A percentile compares a stretch with the other conserved stretches of the same genome.
These are phyloP conservation scores for Eupithecia exiguata DNA, from an alignment of 2,888 invertebrate species.

Conservation along the genomic window DNA sequence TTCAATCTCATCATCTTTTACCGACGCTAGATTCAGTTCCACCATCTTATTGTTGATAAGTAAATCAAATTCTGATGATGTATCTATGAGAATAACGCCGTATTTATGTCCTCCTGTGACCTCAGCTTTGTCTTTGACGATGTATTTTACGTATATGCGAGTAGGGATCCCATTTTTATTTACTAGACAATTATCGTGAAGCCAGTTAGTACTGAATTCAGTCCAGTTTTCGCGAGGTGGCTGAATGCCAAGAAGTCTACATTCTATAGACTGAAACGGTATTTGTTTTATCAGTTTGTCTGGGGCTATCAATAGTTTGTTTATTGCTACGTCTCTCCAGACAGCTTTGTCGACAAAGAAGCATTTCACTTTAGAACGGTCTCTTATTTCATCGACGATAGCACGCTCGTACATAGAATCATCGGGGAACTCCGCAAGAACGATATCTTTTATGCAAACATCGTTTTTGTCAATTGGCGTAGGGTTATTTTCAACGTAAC, in stretches of 20 bases:
- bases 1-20: constrained; percentile 56
- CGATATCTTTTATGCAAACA: constrained; percentile 66
- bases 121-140: constrained; percentile 64
- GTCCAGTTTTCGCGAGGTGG: constrained; percentile 79
- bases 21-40: constrained; percentile 76
- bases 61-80: constrained; percentile 64
- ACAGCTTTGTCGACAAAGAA: constrained; percentile 87
- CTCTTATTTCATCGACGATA: constrained; percentile 65
- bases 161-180: constrained; percentile 66
- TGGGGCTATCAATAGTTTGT: constrained; percentile 76
- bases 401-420: constrained; percentile 75
- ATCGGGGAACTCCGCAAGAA: constrained; percentile 78
- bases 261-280: constrained; percentile 87
- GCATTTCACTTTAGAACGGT: constrained; percentile 73
- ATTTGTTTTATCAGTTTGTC: constrained; percentile 77
- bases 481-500: constrained; percentile 55
- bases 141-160: constrained; percentile 71
- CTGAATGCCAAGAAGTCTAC: constrained; percentile 80
- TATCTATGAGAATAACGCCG: constrained; percentile 78
- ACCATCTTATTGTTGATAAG: constrained; percentile 79
- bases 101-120: constrained; percentile 76
- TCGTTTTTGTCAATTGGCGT: constrained; percentile 51
- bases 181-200: constrained; percentile 75
- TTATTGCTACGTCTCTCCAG: constrained; percentile 65
- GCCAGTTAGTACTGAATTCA: constrained; percentile 78